A percentile compares a stretch with the other conserved stretches of the same genome.
Conservation (phyloP, 2,113 vertebrate genomes). For the Mungos mungo region DNA sequence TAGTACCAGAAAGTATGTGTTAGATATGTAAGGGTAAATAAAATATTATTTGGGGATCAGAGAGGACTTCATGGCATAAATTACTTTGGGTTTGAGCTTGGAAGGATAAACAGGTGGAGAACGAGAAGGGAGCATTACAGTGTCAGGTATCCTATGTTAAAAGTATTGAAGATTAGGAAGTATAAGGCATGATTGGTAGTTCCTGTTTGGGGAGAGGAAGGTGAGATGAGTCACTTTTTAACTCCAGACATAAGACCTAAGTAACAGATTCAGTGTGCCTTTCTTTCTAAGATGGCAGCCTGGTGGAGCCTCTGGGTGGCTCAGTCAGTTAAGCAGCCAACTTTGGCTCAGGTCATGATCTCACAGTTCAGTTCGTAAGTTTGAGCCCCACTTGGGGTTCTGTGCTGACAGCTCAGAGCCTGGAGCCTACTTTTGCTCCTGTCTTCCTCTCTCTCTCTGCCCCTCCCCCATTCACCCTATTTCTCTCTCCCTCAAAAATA, state of each 20-base stretch:
- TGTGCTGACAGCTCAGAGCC: no score
- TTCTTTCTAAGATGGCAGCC: neutral
- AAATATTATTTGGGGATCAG: neutral
- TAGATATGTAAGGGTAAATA: neutral
- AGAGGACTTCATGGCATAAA: neutral
- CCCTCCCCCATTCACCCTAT: no score
- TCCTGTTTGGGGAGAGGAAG: neutral
- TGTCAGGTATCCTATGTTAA: neutral
- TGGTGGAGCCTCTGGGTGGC: neutral
- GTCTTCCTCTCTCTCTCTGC: no score
- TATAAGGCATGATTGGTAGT: neutral
- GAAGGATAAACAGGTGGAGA: neutral
- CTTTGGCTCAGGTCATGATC: no score
- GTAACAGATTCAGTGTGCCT: neutral
- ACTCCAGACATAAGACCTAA: neutral
- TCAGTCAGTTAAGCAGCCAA: no score
- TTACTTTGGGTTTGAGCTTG: neutral
- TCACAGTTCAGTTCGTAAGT: no score
- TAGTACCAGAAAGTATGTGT: neutral
- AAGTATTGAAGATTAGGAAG: neutral
- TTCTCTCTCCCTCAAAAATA: no score
- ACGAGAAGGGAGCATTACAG: neutral
- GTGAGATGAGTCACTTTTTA: neutral
- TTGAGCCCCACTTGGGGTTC: no score
- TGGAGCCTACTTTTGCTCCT: no score